Conservation (phyloP, 2,888 invertebrate species). For the Drosophila mercatorum region DNA sequence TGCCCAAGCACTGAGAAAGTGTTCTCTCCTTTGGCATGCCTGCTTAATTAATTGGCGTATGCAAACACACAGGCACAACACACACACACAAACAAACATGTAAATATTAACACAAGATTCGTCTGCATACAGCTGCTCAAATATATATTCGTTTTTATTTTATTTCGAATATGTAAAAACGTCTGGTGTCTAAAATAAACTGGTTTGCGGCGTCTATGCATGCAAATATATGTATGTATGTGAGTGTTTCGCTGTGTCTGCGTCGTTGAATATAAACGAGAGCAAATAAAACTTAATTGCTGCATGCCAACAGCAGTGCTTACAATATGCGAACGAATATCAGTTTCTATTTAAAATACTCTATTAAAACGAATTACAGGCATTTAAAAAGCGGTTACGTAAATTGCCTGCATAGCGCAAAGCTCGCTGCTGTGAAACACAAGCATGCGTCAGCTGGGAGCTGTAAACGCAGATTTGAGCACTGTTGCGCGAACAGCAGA, state of each 20-base stretch:
- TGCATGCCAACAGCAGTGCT: background rate
- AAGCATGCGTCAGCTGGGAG: background rate
- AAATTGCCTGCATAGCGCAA: background rate
- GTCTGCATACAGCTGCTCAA: constrained; percentile 30
- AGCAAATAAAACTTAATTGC: background rate
- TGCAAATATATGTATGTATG: constrained; percentile 7
- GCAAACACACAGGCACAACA: constrained; percentile 1
- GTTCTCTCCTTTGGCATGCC: constrained; percentile 16
- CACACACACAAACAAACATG: background rate
- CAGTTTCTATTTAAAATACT: background rate
- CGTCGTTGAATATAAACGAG: background rate
- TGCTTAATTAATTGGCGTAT: constrained; percentile 22
- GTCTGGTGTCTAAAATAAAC: constrained; percentile 30
- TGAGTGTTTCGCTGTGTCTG: background rate
- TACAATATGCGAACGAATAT: background rate
- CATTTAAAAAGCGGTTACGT: constrained; percentile 27
- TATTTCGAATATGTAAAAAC: constrained; percentile 21
- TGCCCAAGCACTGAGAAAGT: constrained; percentile 14
- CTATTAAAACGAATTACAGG: background rate
- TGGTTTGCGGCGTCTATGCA: constrained; percentile 4
- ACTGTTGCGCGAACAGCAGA: background rate
- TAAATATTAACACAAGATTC: constrained; percentile 35
- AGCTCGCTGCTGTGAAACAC: constrained; percentile 17
- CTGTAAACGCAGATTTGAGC: background rate
- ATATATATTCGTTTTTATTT: constrained; percentile 17